These are phyloP conservation scores for Salminus brasiliensis DNA, from an alignment of 2,113 vertebrate genomes.

Conservation along the genomic window DNA sequence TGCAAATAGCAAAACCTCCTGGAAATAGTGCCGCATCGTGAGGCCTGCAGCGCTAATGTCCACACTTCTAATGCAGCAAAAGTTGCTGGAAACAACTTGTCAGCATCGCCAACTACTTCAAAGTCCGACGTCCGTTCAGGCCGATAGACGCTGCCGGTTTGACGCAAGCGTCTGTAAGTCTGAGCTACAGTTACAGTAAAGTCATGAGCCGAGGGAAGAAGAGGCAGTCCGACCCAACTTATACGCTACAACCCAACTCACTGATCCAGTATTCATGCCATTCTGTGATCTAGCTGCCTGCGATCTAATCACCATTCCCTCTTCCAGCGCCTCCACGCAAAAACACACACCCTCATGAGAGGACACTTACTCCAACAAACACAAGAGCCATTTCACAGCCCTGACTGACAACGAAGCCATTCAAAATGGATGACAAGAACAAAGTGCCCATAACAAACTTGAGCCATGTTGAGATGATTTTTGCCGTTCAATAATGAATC, in stretches of 20 bases:
- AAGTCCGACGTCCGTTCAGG: neutral
- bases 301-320: slow-evolving; percentile 21
- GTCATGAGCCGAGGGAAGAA: too few relatives aligned
- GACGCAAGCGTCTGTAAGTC: slow-evolving; percentile 25
- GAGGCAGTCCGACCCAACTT: slow-evolving; percentile 5
- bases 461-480: slow-evolving; percentile 75
- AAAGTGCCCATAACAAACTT: slow-evolving; percentile 77
- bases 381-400: slow-evolving; percentile 41
- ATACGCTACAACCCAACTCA: neutral
- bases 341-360: slow-evolving; percentile 27
- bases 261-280: slow-evolving; percentile 13
- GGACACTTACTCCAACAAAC: slow-evolving; percentile 43
- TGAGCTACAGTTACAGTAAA: neutral
- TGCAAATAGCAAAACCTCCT: too few relatives aligned
- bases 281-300: neutral
- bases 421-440: slow-evolving; percentile 81
- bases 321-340: slow-evolving; percentile 5
- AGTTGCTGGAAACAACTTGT: neutral
- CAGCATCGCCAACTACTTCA: neutral
- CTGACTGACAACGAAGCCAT: slow-evolving; percentile 76
- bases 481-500: slow-evolving; percentile 82
- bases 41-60: too few relatives aligned
- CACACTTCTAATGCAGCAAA: too few relatives aligned
- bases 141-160: neutral
- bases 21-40: too few relatives aligned